Percentiles rank a stretch among this genome's conserved stretches.
phyloP scores from a whole-genome alignment of 1,140 invertebrate genomes.

The Oryctes rhinoceros region DNA sequence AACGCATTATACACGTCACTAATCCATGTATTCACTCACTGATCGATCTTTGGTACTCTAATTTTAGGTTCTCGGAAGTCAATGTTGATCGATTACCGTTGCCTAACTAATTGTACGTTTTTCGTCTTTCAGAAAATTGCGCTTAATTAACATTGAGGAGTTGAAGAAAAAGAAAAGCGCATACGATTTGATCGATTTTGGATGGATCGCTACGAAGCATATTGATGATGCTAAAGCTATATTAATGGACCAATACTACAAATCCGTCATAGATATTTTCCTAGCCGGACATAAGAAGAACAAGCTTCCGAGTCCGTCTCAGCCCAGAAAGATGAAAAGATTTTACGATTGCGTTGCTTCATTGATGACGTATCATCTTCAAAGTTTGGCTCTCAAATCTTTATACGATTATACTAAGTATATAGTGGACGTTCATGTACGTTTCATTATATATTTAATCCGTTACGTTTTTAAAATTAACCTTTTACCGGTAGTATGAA shows the following conservation, averaged over 20 bases:
- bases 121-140: slow-evolving; percentile 57
- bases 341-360: slow-evolving; percentile 87
- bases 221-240: slow-evolving; percentile 67
- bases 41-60: slow-evolving; percentile 81
- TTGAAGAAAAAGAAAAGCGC: slow-evolving; percentile 65
- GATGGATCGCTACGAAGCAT: slow-evolving; percentile 65
- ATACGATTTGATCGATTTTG: slow-evolving; percentile 71
- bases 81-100: slow-evolving; percentile 58
- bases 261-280: slow-evolving; percentile 70
- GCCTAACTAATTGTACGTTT: slow-evolving; percentile 80
- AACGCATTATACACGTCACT: slow-evolving; percentile 76
- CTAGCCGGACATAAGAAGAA: slow-evolving; percentile 77
- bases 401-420: slow-evolving; percentile 81
- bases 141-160: slow-evolving; percentile 63
- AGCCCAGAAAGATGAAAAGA: slow-evolving; percentile 71
- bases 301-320: slow-evolving; percentile 74
- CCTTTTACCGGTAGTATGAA: slow-evolving; percentile 63
- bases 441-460: slow-evolving; percentile 40
- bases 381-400: slow-evolving; percentile 81
- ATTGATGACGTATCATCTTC: slow-evolving; percentile 87
- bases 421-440: slow-evolving; percentile 77
- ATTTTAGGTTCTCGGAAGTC: slow-evolving; percentile 73
- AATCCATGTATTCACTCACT: slow-evolving; percentile 85
- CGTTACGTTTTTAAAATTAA: slow-evolving; percentile 33
- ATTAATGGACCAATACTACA: slow-evolving; percentile 70